Conservation (phyloP, 2,888 invertebrate species). For the Crepidodera aurea region DNA sequence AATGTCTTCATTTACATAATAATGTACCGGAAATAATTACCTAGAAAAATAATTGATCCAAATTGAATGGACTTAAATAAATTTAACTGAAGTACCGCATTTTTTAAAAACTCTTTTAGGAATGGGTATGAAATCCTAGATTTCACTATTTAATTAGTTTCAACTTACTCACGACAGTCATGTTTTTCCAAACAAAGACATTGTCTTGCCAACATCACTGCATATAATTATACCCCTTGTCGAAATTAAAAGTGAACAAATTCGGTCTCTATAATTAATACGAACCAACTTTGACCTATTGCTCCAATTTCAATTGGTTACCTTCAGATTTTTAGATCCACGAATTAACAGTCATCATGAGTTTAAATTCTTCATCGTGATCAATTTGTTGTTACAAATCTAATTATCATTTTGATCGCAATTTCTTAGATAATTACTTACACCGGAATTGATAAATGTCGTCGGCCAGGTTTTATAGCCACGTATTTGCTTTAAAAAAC, state of each 20-base stretch:
- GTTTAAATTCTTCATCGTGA: conserved; percentile 9
- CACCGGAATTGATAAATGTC: too few relatives aligned
- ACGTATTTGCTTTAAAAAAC: too few relatives aligned
- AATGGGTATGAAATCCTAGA: neutral
- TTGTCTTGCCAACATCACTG: conserved; percentile 10
- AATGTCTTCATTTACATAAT: too few relatives aligned
- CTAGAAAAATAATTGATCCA: too few relatives aligned
- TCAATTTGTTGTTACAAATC: neutral
- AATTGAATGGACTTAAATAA: too few relatives aligned
- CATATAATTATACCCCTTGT: conserved; percentile 22
- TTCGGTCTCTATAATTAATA: conserved; percentile 23
- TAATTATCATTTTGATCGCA: neutral
- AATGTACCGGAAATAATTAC: too few relatives aligned
- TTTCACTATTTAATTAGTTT: conserved; percentile 32
- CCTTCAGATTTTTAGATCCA: neutral
- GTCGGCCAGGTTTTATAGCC: too few relatives aligned
- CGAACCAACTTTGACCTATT: conserved; percentile 28
- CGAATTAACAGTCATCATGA: conserved; percentile 4
- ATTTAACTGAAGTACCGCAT: too few relatives aligned
- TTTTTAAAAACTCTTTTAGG: too few relatives aligned
- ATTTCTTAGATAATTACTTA: too few relatives aligned
- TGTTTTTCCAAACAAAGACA: conserved; percentile 30
- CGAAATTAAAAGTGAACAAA: conserved; percentile 33
- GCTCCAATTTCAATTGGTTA: conserved; percentile 19
- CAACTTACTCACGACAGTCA: conserved; percentile 36